Percentiles rank a stretch among this genome's conserved stretches.
phyloP scores from a whole-genome alignment of 2,797 vertebrate species.

The Darevskia mixta region DNA sequence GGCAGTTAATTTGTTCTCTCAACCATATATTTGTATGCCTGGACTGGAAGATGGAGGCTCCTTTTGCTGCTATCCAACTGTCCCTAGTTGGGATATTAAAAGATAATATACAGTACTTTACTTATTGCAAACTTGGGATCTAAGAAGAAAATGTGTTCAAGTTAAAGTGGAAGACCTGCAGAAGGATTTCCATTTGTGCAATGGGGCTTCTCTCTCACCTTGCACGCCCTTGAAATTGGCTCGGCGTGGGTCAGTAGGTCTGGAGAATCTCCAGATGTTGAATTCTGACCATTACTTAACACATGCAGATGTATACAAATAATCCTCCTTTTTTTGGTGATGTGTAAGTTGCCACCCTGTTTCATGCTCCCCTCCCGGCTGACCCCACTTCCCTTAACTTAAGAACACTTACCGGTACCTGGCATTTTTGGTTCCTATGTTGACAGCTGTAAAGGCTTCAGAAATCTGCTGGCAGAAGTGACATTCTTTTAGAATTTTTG shows the following conservation, averaged over 20 bases:
- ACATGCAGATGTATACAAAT: no score
- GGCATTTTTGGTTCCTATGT: constrained; percentile 9
- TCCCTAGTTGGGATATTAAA: constrained; percentile 6
- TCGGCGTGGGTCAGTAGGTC: no score
- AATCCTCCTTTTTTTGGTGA: neutral
- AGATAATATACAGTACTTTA: neutral
- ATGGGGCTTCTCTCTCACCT: neutral
- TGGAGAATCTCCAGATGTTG: no score
- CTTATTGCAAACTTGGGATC: neutral
- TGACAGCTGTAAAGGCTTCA: neutral
- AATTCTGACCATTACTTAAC: no score
- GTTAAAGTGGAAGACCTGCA: no score
- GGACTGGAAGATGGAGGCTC: constrained; percentile 24
- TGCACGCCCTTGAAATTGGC: neutral
- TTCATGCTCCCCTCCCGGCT: neutral
- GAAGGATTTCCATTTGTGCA: neutral
- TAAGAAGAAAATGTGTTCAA: neutral
- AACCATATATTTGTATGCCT: constrained; percentile 31
- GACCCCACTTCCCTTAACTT: neutral
- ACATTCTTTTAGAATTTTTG: neutral
- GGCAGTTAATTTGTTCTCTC: constrained; percentile 35
- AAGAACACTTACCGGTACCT: constrained; percentile 1
- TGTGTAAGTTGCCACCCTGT: neutral
- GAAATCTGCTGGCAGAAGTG: neutral
- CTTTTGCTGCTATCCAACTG: constrained; percentile 29